Evolutionary conservation across 2,888 invertebrate species (phyloP).

Genomic region (Deilephila porcellus): DNA sequence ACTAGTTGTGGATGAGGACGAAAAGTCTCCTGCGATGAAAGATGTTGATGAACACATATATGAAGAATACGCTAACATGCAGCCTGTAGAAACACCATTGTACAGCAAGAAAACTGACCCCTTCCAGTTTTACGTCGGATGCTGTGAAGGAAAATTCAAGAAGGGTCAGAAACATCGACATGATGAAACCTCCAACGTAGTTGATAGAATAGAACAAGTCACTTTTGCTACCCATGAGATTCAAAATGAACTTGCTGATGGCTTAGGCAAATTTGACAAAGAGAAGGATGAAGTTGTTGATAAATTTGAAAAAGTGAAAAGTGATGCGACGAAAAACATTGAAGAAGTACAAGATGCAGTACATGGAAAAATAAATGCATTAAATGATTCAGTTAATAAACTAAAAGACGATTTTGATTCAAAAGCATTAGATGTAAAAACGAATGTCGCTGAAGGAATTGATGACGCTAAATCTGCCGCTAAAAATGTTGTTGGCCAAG

Average conservation of each 20-base stretch:
- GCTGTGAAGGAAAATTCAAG: slow-evolving; percentile 69
- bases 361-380: slow-evolving; percentile 55
- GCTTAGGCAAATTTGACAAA: slow-evolving; percentile 64
- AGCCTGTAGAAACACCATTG: slow-evolving; percentile 75
- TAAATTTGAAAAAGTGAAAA: slow-evolving; percentile 56
- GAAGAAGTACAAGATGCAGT: slow-evolving; percentile 53
- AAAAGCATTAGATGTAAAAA: slow-evolving; percentile 54
- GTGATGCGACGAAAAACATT: slow-evolving; percentile 54
- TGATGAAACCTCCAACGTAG: slow-evolving; percentile 74
- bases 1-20: slow-evolving; percentile 76
- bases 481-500: slow-evolving; percentile 65
- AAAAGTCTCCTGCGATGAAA: slow-evolving; percentile 48
- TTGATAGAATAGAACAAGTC: slow-evolving; percentile 75
- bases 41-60: slow-evolving; percentile 67
- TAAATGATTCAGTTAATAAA: slow-evolving; percentile 56
- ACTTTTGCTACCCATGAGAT: slow-evolving; percentile 74
- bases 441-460: slow-evolving; percentile 55
- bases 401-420: slow-evolving; percentile 53
- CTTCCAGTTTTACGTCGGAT: slow-evolving; percentile 70
- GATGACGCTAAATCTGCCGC: slow-evolving; percentile 57
- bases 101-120: slow-evolving; percentile 64
- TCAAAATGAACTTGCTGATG: slow-evolving; percentile 61
- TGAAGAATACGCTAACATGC: slow-evolving; percentile 76
- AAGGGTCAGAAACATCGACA: slow-evolving; percentile 73
- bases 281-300: slow-evolving; percentile 66